A percentile compares a stretch with the other conserved stretches of the same genome.
Evolutionary conservation across 2,113 vertebrate genomes (phyloP).

Genomic region (Psilopsiagon aymara): DNA sequence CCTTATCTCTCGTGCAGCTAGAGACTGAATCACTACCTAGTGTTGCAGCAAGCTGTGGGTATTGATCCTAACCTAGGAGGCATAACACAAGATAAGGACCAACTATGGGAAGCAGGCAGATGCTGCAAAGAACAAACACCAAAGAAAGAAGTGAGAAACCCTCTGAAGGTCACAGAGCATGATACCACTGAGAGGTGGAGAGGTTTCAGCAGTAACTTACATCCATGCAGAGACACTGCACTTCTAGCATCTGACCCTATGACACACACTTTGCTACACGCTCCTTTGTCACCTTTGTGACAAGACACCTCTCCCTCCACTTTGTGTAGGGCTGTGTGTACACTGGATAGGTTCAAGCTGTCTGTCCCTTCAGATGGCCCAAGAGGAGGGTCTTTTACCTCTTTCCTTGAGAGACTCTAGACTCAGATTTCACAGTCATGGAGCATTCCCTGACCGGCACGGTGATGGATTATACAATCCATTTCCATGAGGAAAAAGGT

Average conservation of each 20-base stretch:
- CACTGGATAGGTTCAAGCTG: background rate
- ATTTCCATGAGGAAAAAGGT: background rate
- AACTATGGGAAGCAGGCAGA: background rate
- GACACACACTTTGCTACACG: background rate
- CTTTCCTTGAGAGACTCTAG: slow-evolving; percentile 61
- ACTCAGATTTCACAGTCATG: slow-evolving; percentile 40
- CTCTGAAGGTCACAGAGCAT: background rate
- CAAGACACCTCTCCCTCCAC: background rate
- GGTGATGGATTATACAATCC: background rate
- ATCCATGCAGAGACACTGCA: background rate
- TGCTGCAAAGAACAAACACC: background rate
- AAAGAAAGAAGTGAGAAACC: slow-evolving; percentile 6
- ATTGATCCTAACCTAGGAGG: slow-evolving; percentile 11
- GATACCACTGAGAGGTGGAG: background rate
- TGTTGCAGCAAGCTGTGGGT: background rate
- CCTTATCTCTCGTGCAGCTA: background rate
- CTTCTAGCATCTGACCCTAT: background rate
- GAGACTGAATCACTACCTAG: background rate
- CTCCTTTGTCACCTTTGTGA: background rate
- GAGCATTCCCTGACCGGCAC: slow-evolving; percentile 18
- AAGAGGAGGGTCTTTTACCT: slow-evolving; percentile 54
- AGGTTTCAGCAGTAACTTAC: background rate
- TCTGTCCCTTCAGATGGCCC: slow-evolving; percentile 16
- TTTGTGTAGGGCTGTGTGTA: background rate
- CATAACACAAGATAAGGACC: background rate